Conservation (phyloP, 2,888 invertebrate genomes). For the Apodemia mormo region DNA sequence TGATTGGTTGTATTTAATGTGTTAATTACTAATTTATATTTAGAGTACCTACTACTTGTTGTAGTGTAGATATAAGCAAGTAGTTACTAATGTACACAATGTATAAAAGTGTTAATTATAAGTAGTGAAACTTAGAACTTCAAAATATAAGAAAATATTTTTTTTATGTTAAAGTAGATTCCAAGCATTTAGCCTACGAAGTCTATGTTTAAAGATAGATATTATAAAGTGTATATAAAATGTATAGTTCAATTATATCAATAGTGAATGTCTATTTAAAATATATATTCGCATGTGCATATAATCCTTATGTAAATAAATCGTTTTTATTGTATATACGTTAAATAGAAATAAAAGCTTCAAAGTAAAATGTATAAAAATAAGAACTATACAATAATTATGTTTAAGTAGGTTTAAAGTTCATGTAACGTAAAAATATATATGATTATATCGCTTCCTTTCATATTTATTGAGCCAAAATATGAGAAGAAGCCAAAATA, state of each 20-base stretch:
- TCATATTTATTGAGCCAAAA: conserved; percentile 16
- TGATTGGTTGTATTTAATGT: no score
- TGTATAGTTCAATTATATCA: conserved; percentile 14
- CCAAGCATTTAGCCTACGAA: neutral
- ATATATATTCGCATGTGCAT: neutral
- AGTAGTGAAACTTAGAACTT: neutral
- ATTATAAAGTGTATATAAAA: conserved; percentile 24
- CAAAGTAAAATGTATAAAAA: neutral
- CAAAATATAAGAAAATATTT: conserved; percentile 1
- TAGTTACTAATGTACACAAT: neutral
- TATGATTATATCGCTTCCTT: neutral
- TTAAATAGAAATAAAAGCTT: neutral
- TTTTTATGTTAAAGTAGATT: neutral
- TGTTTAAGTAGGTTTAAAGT: neutral
- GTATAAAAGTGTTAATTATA: neutral
- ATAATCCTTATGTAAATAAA: neutral
- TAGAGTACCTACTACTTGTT: neutral
- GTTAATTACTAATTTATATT: no score
- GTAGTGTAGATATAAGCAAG: neutral
- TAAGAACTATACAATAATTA: neutral
- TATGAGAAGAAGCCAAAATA: neutral
- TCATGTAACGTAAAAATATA: no score
- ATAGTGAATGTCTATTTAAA: neutral
- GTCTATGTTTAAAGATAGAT: neutral
- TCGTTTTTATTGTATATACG: neutral